phyloP scores from a whole-genome alignment of 1,140 invertebrate genomes.

The Zaprionus camerounensis region DNA sequence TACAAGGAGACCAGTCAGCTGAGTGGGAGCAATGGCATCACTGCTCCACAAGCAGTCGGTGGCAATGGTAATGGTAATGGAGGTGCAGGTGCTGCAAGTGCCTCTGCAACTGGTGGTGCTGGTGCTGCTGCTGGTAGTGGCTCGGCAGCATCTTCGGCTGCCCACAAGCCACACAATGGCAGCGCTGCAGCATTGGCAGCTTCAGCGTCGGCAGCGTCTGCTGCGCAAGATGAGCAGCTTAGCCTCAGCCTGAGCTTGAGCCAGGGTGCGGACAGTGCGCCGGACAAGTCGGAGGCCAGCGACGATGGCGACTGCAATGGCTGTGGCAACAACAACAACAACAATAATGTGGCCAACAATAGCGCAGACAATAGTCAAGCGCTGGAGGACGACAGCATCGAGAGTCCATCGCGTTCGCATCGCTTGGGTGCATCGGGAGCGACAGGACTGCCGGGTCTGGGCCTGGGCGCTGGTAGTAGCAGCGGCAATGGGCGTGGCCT shows the following conservation, averaged over 20 bases:
- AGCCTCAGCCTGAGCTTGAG: slow-evolving; percentile 44
- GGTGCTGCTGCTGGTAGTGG: background rate
- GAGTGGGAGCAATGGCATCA: slow-evolving; percentile 63
- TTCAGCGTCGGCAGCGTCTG: background rate
- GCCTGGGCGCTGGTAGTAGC: background rate
- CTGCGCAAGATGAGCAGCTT: slow-evolving; percentile 39
- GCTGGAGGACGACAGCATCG: slow-evolving; percentile 74
- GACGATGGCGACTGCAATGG: slow-evolving; percentile 66
- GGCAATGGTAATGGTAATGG: slow-evolving; percentile 9
- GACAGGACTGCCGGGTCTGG: background rate
- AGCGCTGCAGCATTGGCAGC: slow-evolving; percentile 22
- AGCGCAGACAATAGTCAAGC: slow-evolving; percentile 78
- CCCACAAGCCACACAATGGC: slow-evolving; percentile 34
- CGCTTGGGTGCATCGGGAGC: slow-evolving; percentile 15
- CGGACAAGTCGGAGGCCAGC: slow-evolving; percentile 73
- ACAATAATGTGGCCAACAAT: slow-evolving; percentile 45
- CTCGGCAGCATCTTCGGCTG: slow-evolving; percentile 7
- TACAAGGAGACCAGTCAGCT: slow-evolving; percentile 80
- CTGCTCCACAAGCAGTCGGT: slow-evolving; percentile 32
- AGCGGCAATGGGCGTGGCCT: slow-evolving; percentile 45
- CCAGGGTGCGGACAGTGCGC: slow-evolving; percentile 48
- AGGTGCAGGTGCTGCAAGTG: background rate
- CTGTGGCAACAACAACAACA: slow-evolving; percentile 43
- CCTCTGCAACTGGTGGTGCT: background rate
- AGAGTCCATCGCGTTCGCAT: slow-evolving; percentile 70